Percentiles rank a stretch among this genome's conserved stretches.
phyloP scores from a whole-genome alignment of 2,797 vertebrate species.

The Oceanodroma leucorhoa region DNA sequence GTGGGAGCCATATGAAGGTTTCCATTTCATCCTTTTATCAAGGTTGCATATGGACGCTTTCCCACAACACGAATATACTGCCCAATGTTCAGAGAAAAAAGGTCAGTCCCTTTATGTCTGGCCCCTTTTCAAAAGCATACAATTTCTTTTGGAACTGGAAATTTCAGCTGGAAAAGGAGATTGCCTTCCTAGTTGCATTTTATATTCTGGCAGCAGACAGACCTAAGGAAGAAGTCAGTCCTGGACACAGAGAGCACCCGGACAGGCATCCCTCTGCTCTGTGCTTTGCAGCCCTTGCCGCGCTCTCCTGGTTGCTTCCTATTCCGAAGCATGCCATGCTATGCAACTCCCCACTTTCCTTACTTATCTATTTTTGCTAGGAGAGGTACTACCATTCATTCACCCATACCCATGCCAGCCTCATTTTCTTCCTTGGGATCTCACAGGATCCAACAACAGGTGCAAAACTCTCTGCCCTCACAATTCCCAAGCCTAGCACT shows the following conservation, averaged over 20 bases:
- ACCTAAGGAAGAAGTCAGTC: neutral
- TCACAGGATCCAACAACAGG: neutral
- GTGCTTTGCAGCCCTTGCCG: neutral
- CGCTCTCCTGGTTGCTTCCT: neutral
- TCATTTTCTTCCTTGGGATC: neutral
- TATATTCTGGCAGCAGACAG: neutral
- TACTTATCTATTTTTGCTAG: neutral
- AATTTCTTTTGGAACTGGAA: neutral
- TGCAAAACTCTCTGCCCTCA: neutral
- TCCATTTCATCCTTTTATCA: conserved; percentile 16
- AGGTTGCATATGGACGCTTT: neutral
- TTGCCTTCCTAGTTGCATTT: neutral
- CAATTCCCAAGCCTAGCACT: neutral
- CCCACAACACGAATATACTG: neutral
- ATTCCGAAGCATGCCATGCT: neutral
- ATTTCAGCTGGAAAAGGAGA: neutral
- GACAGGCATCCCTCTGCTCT: neutral
- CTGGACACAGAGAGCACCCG: neutral
- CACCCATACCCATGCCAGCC: neutral
- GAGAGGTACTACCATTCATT: neutral
- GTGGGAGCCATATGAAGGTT: neutral
- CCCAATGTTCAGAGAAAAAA: neutral
- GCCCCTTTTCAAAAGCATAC: neutral
- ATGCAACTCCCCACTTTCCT: neutral
- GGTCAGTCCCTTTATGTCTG: neutral